These are phyloP conservation scores for Peribatodes rhomboidaria DNA, from an alignment of 2,888 invertebrate genomes.

Conservation along the genomic window DNA sequence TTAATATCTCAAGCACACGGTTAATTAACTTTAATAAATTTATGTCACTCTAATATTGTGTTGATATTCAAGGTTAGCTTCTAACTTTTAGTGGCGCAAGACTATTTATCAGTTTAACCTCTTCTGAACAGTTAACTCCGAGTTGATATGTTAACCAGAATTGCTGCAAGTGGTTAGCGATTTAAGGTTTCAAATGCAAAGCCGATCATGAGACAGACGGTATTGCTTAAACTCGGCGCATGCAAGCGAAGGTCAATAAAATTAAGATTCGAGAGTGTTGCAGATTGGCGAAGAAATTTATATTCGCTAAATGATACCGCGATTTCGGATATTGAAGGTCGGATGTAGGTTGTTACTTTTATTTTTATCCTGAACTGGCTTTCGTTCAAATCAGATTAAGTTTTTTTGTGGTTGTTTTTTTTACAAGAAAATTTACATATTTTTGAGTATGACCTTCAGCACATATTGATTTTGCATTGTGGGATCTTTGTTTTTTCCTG, in stretches of 20 bases:
- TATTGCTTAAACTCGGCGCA: conserved; percentile 12
- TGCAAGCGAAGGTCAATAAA: conserved; percentile 8
- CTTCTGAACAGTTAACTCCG: too few species aligned
- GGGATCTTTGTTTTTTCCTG: background rate
- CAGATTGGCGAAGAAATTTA: conserved; percentile 16
- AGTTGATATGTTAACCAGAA: too few species aligned
- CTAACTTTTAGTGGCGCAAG: too few species aligned
- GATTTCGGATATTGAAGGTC: conserved; percentile 8
- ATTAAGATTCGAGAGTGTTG: conserved; percentile 20
- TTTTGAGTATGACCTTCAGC: too few species aligned
- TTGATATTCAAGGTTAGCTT: too few species aligned
- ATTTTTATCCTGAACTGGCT: background rate
- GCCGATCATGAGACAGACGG: conserved; percentile 9
- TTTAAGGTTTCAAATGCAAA: too few species aligned
- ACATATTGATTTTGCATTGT: background rate
- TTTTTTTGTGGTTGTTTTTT: background rate
- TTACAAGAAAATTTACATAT: too few species aligned
- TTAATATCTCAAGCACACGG: too few species aligned
- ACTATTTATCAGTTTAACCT: too few species aligned
- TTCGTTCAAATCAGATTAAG: background rate
- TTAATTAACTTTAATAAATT: too few species aligned
- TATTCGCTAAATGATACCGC: conserved; percentile 5
- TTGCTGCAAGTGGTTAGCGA: too few species aligned
- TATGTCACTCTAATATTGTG: too few species aligned
- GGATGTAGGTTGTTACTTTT: conserved; percentile 5